Base-by-base conservation (phyloP, 2,888 invertebrate genomes). In the Lacanobia wlatinum region DNA sequence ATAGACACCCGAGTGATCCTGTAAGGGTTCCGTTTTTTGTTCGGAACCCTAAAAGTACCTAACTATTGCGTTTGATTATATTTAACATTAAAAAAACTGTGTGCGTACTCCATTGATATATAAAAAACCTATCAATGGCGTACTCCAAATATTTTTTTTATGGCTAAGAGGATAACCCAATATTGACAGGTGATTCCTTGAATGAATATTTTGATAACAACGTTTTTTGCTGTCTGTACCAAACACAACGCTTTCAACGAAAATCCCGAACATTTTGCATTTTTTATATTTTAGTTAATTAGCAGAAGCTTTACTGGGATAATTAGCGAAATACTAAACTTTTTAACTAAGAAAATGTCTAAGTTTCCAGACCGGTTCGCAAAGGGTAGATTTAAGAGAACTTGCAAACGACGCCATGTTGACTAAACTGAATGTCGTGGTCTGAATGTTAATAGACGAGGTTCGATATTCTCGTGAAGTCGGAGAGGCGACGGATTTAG, bases 281-380 rank as follows among this genome's bases (percentile, higher is more conserved):
- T 55, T 76, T 72, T 48, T 67, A 62, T 58, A 23, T 16, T 14
- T 14, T 16, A 56, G n/a, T 43, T 68, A 61, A 68, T 80, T 58
- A 65, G n/a, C 10, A 34, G 21, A n/a, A n/a, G n/a, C n/a, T n/a
- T n/a, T n/a, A n/a, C n/a, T n/a, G n/a, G n/a, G n/a, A n/a, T n/a
- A n/a, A n/a, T n/a, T n/a, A n/a, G n/a, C n/a, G n/a, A n/a, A n/a
- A n/a, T n/a, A n/a, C n/a, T n/a, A n/a, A n/a, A n/a, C n/a, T n/a
- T n/a, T n/a, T n/a, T n/a, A 34, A 78, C 6, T n/a, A 28, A n/a
- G 10, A 34, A 60, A 21, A 21, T 43, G 14, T 62, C 18, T 40
- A 40, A 81, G 38, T 66, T 63, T 59, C 23, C 38, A 73, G 79
- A 72, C 62, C 50, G 48, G 28, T 50, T 53, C 38, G 0, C 4